phyloP scores from a whole-genome alignment of 2,888 invertebrate genomes.

The Proisotoma minuta region DNA sequence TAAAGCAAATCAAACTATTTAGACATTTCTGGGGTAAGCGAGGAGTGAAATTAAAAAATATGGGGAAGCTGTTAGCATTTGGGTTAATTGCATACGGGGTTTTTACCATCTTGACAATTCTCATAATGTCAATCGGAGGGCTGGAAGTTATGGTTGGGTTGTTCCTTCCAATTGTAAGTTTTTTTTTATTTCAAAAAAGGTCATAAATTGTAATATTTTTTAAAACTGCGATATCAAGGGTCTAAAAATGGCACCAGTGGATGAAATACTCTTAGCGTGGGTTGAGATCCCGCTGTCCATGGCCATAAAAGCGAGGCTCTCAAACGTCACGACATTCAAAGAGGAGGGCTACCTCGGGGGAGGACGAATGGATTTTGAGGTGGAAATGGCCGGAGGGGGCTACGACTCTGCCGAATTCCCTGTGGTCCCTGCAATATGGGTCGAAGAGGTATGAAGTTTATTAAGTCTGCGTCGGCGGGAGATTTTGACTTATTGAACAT shows the following conservation, averaged over 20 bases:
- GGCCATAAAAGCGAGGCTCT: conserved; percentile 20
- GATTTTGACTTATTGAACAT: background rate
- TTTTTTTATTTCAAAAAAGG: no score
- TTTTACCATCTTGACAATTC: conserved; percentile 18
- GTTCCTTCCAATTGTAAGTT: conserved; percentile 26
- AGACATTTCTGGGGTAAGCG: background rate
- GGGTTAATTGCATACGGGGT: conserved; percentile 20
- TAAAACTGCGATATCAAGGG: no score
- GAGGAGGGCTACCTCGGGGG: conserved; percentile 26
- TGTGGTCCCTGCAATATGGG: conserved; percentile 22
- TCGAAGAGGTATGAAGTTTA: conserved; percentile 24
- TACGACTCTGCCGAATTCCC: conserved; percentile 22
- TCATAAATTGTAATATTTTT: no score
- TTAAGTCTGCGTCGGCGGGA: background rate
- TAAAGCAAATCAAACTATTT: no score
- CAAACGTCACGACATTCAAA: conserved; percentile 8
- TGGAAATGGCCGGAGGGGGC: conserved; percentile 22
- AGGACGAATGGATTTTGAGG: conserved; percentile 25
- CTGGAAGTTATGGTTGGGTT: conserved; percentile 27
- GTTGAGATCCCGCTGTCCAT: conserved; percentile 27
- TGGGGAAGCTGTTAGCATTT: conserved; percentile 27
- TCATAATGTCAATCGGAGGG: conserved; percentile 30
- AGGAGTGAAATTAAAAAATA: conserved; percentile 6
- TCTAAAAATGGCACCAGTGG: conserved; percentile 24
- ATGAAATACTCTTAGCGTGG: conserved; percentile 25